Percentiles rank a stretch among this genome's conserved stretches.
Conservation (phyloP, 1,140 invertebrate genomes). For the Drosophila novamexicana region DNA sequence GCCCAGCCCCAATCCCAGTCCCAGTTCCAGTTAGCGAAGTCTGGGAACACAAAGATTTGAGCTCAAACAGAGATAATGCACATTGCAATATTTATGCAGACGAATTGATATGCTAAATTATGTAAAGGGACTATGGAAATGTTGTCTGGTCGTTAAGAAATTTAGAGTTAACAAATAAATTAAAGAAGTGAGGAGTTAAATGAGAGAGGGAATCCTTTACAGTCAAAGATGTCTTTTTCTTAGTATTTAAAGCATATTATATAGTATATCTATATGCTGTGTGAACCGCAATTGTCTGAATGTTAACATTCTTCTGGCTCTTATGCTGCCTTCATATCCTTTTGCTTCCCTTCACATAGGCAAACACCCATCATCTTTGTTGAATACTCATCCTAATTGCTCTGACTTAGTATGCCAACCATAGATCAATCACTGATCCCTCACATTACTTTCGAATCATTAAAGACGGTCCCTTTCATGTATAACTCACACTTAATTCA, state of each 20-base stretch:
- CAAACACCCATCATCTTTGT: neutral
- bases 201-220: no score
- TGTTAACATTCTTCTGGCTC: no score
- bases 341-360: no score
- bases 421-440: conserved; percentile 67
- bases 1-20: conserved; percentile 27
- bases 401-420: conserved; percentile 41
- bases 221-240: no score
- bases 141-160: conserved; percentile 13
- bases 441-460: conserved; percentile 71
- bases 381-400: conserved; percentile 29
- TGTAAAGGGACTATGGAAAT: conserved; percentile 17
- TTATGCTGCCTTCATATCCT: neutral
- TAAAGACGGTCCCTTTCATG: conserved; percentile 38
- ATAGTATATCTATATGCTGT: no score
- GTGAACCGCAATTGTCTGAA: no score
- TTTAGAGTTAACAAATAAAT: no score
- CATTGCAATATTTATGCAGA: conserved; percentile 40
- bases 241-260: no score
- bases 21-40: neutral
- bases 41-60: neutral
- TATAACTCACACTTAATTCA: conserved; percentile 39
- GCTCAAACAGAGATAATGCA: conserved; percentile 24
- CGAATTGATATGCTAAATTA: conserved; percentile 37
- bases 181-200: no score